Base-by-base conservation (phyloP, 2,888 invertebrate genomes). In the Dendrolimus pini region DNA sequence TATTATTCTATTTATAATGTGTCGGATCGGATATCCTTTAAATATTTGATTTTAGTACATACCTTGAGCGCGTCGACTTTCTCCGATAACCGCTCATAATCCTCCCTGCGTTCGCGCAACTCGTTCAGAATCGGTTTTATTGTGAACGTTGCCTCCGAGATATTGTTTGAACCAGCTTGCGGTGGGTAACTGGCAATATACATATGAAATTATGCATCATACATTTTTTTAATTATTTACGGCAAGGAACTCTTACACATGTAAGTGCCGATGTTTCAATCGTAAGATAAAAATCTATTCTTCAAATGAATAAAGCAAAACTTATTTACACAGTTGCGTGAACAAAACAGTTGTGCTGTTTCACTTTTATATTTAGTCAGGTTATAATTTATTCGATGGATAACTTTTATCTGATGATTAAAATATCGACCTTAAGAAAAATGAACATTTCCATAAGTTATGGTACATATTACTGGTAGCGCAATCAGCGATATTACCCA, bases 41-140 rank as follows among this genome's bases (percentile, higher is more conserved):
- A 18, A 18, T 18, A 18, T 18, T 18, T 18, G 18, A 18, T 18
- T 55, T 7, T 2, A 42, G 18, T 47, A 14, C 14, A 0, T 74
- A 95, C 95, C 92, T 96, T 96, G 62, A 95, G 87, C 56, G 93
- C 90, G 69, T 97, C 96, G 60, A 97, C 87, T 75, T 95, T 95
- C 74, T 97, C 96, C 59, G 95, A 93, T 57, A 97, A 89, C 70
- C 95, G 93, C 66, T 96, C 96, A 70, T 94, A 93, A 77, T 96
- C 96, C 73, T 97, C 97, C 68, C 96, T 93, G 65, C 96, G 93
- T 69, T 95, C 95, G 67, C 95, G 93, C 66, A 98, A 82, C 83
- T 97, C 97, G 61, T 94, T 93, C 66, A 96, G 92, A 64, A 97
- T 93, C 41, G 95, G 93, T 76, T 96, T 95, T 65, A 96, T 91